Percentiles rank a stretch among this genome's conserved stretches.
phyloP scores from a whole-genome alignment of 2,797 vertebrate genomes.

The Pachyuromys duprasi region DNA sequence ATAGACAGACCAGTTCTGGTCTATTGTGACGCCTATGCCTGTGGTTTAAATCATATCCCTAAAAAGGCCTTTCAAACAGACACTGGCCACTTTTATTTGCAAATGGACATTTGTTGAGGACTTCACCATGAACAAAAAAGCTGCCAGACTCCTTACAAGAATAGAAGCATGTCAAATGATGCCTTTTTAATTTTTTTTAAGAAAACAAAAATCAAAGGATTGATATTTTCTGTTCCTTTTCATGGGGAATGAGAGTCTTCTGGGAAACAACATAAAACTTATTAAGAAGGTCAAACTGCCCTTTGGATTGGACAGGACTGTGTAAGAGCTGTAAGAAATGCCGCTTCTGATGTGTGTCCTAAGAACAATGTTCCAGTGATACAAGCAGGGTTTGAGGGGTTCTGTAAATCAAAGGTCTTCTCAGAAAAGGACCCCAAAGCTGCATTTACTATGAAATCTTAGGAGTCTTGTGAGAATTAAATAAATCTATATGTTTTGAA shows the following conservation, averaged over 20 bases:
- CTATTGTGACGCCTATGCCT: constrained; percentile 53
- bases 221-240: constrained; percentile 39
- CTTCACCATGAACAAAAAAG: constrained; percentile 41
- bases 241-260: not conserved
- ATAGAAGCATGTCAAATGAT: constrained; percentile 41
- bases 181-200: not conserved
- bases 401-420: not conserved
- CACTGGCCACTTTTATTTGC: constrained; percentile 22
- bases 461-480: not conserved
- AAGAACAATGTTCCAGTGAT: not conserved
- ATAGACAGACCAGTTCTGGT: constrained; percentile 57
- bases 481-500: not conserved
- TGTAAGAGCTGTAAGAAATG: not conserved
- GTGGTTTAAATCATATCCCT: constrained; percentile 59
- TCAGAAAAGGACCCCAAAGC: not conserved
- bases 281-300: constrained; percentile 23
- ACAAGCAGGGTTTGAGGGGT: not conserved
- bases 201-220: not conserved
- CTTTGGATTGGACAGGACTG: not conserved
- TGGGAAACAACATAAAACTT: constrained; percentile 22
- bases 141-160: not conserved
- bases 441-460: not conserved
- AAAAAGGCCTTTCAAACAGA: not conserved
- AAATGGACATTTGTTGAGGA: constrained; percentile 47
- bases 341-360: not conserved